Conservation (phyloP, 2,113 vertebrate genomes). For the Meriones unguiculatus region DNA sequence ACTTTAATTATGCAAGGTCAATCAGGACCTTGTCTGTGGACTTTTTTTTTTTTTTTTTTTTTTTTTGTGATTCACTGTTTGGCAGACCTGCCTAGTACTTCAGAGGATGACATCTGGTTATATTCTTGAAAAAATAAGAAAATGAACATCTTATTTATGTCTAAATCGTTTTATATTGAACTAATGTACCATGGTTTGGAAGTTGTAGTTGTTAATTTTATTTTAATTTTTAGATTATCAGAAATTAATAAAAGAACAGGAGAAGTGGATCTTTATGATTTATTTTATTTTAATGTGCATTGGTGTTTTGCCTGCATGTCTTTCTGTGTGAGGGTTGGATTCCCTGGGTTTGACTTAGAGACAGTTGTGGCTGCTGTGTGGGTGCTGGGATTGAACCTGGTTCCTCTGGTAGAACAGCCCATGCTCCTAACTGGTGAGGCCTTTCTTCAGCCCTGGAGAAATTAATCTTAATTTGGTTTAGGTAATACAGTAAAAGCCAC, state of each 20-base stretch:
- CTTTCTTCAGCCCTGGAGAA: not conserved
- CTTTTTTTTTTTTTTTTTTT: not conserved
- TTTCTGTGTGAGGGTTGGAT: not conserved
- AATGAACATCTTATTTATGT: not conserved
- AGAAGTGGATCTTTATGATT: not conserved
- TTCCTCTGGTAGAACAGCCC: not conserved
- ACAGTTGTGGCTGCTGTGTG: not conserved
- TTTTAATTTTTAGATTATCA: constrained; percentile 43
- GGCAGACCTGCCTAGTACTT: not conserved
- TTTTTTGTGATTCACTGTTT: not conserved
- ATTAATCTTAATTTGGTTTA: constrained; percentile 53
- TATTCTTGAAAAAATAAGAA: constrained; percentile 42
- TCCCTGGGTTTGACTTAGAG: not conserved
- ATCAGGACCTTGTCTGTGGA: not conserved
- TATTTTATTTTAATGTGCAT: not conserved
- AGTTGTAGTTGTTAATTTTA: not conserved
- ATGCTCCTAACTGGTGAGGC: not conserved
- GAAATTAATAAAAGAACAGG: constrained; percentile 43
- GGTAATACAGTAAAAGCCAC: not conserved
- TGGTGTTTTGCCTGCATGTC: not conserved
- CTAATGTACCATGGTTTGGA: constrained; percentile 17
- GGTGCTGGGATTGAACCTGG: not conserved
- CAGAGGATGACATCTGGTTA: not conserved
- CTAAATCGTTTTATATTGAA: constrained; percentile 32
- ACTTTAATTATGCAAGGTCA: constrained; percentile 30